These are phyloP conservation scores for Onthophagus taurus DNA, from an alignment of 1,140 invertebrate species.

Conservation along the genomic window DNA sequence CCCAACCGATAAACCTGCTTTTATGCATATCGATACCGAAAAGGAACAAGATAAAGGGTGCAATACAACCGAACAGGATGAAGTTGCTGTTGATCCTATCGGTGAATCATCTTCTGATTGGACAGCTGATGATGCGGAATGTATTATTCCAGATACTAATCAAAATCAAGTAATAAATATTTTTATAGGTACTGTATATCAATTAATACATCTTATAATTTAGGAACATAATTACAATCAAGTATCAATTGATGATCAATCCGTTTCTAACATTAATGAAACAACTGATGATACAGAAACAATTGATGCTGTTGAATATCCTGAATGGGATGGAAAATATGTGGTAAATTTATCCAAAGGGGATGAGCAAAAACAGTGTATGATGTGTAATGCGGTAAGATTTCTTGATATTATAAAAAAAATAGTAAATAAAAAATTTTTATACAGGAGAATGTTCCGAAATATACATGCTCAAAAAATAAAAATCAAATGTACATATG, in stretches of 20 bases:
- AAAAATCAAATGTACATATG: slow-evolving; percentile 33
- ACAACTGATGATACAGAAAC: background rate
- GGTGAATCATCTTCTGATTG: slow-evolving; percentile 13
- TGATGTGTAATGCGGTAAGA: slow-evolving; percentile 5
- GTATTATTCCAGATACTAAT: slow-evolving; percentile 48
- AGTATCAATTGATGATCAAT: no score
- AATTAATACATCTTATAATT: slow-evolving; percentile 27
- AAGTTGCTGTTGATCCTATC: slow-evolving; percentile 10
- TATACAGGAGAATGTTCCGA: background rate
- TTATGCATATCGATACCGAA: no score
- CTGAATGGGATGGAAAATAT: slow-evolving; percentile 10
- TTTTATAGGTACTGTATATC: slow-evolving; percentile 44
- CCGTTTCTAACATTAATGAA: no score
- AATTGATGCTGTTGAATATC: background rate
- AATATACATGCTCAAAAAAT: slow-evolving; percentile 20
- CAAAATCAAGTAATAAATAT: slow-evolving; percentile 44
- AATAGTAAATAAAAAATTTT: background rate
- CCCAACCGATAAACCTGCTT: no score
- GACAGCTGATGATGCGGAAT: slow-evolving; percentile 29
- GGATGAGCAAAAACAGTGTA: background rate
- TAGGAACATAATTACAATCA: background rate
- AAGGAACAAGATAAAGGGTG: no score
- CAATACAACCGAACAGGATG: no score
- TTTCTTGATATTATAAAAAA: background rate
- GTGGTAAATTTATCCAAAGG: background rate